A percentile compares a stretch with the other conserved stretches of the same genome.
Evolutionary conservation across 2,888 invertebrate species (phyloP).

Genomic region (Tricholauxania praeusta): DNA sequence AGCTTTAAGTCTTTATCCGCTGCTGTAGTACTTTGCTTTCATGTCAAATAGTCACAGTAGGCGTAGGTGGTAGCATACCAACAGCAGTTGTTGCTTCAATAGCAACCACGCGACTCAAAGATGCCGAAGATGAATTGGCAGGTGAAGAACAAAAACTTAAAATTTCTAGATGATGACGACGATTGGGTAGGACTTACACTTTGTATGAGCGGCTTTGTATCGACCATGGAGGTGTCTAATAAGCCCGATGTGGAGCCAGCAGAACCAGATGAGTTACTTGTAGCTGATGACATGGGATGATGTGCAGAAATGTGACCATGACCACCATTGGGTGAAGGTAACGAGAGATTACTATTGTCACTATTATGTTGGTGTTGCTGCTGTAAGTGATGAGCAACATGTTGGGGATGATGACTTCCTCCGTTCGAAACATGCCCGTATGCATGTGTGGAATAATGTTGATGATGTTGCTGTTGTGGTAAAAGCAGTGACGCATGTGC

Average conservation of each 20-base stretch:
- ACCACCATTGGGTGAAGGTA: constrained; percentile 79
- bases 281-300: constrained; percentile 59
- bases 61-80: constrained; percentile 54
- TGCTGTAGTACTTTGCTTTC: constrained; percentile 82
- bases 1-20: constrained; percentile 79
- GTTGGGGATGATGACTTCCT: constrained; percentile 65
- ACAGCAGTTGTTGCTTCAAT: constrained; percentile 53
- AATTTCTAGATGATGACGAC: constrained; percentile 21
- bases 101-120: constrained; percentile 50
- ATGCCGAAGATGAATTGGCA: constrained; percentile 46
- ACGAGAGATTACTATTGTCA: constrained; percentile 78
- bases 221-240: constrained; percentile 73
- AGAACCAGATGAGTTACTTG: constrained; percentile 71
- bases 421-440: constrained; percentile 56
- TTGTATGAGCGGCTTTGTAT: constrained; percentile 76
- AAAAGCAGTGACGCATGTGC: constrained; percentile 39
- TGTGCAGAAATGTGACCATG: constrained; percentile 49
- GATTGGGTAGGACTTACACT: constrained; percentile 80
- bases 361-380: constrained; percentile 54
- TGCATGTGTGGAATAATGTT: constrained; percentile 42
- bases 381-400: constrained; percentile 50
- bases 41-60: constrained; percentile 59
- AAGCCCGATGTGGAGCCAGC: constrained; percentile 69
- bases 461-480: constrained; percentile 45
- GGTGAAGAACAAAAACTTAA: constrained; percentile 34